These are phyloP conservation scores for Lutjanus argentimaculatus DNA, from an alignment of 2,797 vertebrate genomes.

Conservation along the genomic window DNA sequence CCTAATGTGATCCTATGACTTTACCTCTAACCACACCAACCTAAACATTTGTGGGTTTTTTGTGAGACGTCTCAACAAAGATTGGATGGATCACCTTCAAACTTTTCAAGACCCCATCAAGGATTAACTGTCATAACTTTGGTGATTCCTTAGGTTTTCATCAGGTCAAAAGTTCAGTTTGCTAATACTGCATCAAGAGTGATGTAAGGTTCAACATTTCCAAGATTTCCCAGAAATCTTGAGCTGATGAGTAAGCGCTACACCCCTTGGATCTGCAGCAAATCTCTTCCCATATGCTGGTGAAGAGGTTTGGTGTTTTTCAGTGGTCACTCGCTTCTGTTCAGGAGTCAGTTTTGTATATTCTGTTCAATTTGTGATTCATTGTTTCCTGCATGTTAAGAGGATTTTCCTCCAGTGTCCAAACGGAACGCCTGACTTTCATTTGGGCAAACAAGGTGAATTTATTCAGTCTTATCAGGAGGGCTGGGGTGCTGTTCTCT, in stretches of 20 bases:
- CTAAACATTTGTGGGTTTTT: not conserved
- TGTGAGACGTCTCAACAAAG: not conserved
- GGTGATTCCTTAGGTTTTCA: not conserved
- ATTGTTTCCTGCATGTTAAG: not conserved
- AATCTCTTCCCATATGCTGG: not conserved
- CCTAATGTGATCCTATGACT: not conserved
- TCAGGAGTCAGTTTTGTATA: not conserved
- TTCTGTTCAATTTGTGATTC: conserved; percentile 1
- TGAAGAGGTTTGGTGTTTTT: not conserved
- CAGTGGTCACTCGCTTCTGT: not conserved
- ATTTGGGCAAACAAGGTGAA: not conserved
- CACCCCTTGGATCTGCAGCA: not conserved
- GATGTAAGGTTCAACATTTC: too few relatives aligned
- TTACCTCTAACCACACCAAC: not conserved
- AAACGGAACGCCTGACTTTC: not conserved
- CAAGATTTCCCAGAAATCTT: not conserved
- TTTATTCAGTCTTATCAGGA: not conserved
- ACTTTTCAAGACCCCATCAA: not conserved
- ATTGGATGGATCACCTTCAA: too few relatives aligned
- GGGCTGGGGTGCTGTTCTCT: not conserved
- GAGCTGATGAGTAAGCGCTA: not conserved
- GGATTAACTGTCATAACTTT: too few relatives aligned
- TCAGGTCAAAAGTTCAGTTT: not conserved
- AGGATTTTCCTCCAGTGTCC: not conserved
- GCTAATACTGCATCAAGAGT: not conserved